These are phyloP conservation scores for Cynopterus sphinx DNA, from an alignment of 2,797 vertebrate genomes.

Conservation along the genomic window DNA sequence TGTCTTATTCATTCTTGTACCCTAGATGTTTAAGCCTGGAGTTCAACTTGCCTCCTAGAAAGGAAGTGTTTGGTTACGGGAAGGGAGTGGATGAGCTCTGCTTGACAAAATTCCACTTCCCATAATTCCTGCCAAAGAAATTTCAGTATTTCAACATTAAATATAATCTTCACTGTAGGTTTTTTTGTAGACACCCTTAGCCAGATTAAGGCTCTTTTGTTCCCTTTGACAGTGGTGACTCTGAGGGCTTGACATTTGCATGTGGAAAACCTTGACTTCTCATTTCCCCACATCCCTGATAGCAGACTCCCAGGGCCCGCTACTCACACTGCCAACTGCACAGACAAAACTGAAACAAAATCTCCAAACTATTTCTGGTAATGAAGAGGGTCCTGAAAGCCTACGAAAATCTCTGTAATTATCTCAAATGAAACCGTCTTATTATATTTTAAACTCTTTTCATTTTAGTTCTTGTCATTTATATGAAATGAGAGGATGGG, in stretches of 20 bases:
- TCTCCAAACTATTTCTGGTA: conserved; percentile 35
- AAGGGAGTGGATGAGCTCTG: not conserved
- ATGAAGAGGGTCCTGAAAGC: conserved; percentile 35
- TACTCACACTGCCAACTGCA: not conserved
- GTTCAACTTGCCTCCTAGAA: not conserved
- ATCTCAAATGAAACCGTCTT: conserved; percentile 53
- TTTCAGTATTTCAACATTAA: not conserved
- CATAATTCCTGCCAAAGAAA: not conserved
- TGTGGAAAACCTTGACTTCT: not conserved
- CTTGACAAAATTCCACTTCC: conserved; percentile 22
- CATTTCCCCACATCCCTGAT: not conserved
- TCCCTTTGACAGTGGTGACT: not conserved
- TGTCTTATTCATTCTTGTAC: not conserved
- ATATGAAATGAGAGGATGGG: not conserved
- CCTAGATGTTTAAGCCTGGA: not conserved
- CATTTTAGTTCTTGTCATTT: conserved; percentile 44
- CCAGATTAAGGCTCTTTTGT: not conserved
- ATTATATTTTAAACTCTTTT: conserved; percentile 54
- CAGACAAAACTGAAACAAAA: conserved; percentile 15
- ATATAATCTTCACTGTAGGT: not conserved
- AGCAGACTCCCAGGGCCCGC: not conserved
- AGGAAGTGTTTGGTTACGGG: not conserved
- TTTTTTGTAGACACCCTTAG: not conserved
- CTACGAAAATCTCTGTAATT: conserved; percentile 51
- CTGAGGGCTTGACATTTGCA: not conserved